Evolutionary conservation across 2,888 invertebrate species (phyloP), one percentile per base, ranked within the genome.

Genomic region (Patella depressa): DNA sequence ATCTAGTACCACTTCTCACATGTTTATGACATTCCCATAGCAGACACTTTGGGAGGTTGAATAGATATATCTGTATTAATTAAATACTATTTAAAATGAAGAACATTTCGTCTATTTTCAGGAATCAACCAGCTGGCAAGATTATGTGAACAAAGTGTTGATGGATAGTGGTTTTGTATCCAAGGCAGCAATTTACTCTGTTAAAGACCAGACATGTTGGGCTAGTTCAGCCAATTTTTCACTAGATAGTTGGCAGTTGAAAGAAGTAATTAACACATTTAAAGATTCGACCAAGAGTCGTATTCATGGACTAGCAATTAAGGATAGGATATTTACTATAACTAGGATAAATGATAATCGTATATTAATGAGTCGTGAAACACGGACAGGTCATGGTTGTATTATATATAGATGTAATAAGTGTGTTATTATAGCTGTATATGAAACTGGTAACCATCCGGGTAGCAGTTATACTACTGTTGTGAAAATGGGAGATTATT

Each of bases 111-210:
- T 71, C 17, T 19, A 11, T 11, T 59, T 74, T 59, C 80, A 86
- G 85, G 82, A 85, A 80, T 84, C 85, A 71, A 83, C 84, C 29
- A 83, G 85, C 12, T 88, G 87, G 87, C 82, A 85, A 54, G 87
- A 88, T 74, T 88, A 87, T 79, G 80, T 88, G 72, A 82, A 84
- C 34, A 85, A 81, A 53, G 85, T 88, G 45, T 80, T 88, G 73
- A 78, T 83, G 53, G 86, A 85, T 71, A 87, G 86, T 73, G 86
- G 86, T 12, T 82, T 81, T 73, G 86, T 87, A 3, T 81, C 83
- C 11, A 82, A 81, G 72, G 85, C 85, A 9, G 85, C 88, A 57
- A 85, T 88, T 53, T 80, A 85, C 53, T 84, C 84, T 34, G 19
- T 53, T 45, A 78, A 78, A 71, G 84, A 85, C 70, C 85, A 85